phyloP scores from a whole-genome alignment of 2,797 vertebrate genomes.

The Dallia pectoralis region DNA sequence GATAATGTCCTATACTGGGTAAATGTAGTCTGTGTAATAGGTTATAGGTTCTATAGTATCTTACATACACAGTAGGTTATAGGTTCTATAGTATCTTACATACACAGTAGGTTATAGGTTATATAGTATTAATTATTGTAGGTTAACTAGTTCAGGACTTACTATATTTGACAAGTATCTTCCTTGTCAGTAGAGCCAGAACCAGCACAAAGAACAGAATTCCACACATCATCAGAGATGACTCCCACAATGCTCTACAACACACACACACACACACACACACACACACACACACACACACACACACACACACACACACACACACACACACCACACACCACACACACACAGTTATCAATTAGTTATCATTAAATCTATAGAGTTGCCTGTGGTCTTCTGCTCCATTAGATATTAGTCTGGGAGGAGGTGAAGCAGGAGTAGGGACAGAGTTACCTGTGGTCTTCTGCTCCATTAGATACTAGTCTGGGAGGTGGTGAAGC shows the following conservation, averaged over 20 bases:
- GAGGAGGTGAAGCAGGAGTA: conserved; percentile 23
- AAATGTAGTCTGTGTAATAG: too few relatives aligned
- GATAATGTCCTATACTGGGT: too few relatives aligned
- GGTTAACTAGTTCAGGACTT: conserved; percentile 31
- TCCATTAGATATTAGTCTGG: conserved; percentile 26
- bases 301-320: neutral
- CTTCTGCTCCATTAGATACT: conserved; percentile 26
- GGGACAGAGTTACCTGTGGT: conserved; percentile 39
- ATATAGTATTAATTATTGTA: too few relatives aligned
- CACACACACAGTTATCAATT: neutral
- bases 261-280: too few relatives aligned
- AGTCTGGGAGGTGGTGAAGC: conserved; percentile 17
- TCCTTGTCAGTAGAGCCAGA: conserved; percentile 37
- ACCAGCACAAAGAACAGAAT: conserved; percentile 48
- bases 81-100: too few relatives aligned
- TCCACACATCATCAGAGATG: conserved; percentile 44
- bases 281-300: neutral
- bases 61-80: too few relatives aligned
- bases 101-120: too few relatives aligned
- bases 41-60: too few relatives aligned
- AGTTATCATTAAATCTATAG: neutral
- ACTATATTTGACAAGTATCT: conserved; percentile 55
- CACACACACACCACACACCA: neutral
- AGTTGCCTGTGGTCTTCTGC: conserved; percentile 37
- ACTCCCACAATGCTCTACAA: conserved; percentile 56